These are phyloP conservation scores for Ommatoiulus sabulosus DNA, from an alignment of 2,888 invertebrate genomes.

Conservation along the genomic window DNA sequence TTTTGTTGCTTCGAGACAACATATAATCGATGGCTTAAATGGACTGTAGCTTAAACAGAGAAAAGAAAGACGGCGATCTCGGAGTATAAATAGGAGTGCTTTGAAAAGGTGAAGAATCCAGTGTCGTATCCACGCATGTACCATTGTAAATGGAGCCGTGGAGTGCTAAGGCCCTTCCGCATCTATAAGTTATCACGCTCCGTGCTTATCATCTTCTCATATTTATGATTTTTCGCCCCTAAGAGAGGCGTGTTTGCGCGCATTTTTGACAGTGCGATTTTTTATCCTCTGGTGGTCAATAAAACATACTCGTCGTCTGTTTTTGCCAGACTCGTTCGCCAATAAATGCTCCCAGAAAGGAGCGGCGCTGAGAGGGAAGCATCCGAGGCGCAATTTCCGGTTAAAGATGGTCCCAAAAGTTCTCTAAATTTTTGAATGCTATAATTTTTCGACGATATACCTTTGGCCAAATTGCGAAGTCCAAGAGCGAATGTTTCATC, in stretches of 20 bases:
- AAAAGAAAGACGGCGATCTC: not conserved
- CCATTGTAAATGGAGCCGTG: conserved; percentile 22
- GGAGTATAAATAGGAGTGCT: not conserved
- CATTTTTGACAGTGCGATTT: not conserved
- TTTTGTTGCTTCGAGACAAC: conserved; percentile 12
- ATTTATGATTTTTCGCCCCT: conserved; percentile 44
- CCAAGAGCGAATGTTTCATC: too few relatives aligned
- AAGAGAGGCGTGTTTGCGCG: conserved; percentile 37
- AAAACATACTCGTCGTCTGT: conserved; percentile 38
- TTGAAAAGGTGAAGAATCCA: not conserved
- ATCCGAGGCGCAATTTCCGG: conserved; percentile 27
- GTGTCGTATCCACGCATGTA: not conserved
- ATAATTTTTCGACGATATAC: too few relatives aligned
- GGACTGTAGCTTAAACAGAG: conserved; percentile 10
- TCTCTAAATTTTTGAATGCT: not conserved
- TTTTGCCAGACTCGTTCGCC: conserved; percentile 5
- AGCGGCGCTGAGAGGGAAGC: not conserved
- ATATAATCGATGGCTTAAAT: conserved; percentile 44
- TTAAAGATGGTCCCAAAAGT: conserved; percentile 10
- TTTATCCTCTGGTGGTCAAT: conserved; percentile 47
- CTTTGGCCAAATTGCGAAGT: too few relatives aligned
- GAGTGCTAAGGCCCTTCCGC: not conserved
- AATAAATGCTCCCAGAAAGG: not conserved
- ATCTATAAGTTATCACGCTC: conserved; percentile 30
- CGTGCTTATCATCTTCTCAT: conserved; percentile 44